Evolutionary conservation across 1,140 invertebrate species (phyloP), one percentile per base, ranked within the genome.

Genomic region (Philotrypesis tridentata): DNA sequence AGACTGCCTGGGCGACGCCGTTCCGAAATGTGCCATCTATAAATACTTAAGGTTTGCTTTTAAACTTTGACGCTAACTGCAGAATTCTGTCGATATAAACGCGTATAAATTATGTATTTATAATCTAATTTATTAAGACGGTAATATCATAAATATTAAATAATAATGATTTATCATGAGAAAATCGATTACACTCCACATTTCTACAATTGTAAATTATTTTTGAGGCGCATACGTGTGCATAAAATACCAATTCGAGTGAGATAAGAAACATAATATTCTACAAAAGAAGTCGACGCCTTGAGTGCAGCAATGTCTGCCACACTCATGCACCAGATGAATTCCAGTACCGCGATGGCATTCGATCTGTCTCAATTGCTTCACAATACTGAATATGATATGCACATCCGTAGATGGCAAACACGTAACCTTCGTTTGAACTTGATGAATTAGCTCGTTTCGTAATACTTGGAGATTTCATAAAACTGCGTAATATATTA

Each of bases 1-100:
- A 90, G 86, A 88, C 81, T 87, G 85, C 86, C 86, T 83, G 82
- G 87, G 84, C 87, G 72, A 81, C 85, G 88, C 86, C 87, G 83
- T 87, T 86, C 86, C 86, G 89, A 91, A 90, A 91, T 91, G 89
- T 90, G 90, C 87, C 90, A 89, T 90, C 89, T 91, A 90, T 88
- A 90, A 91, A 91, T 91, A 91, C 86, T 72, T n/a, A 7, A 55
- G 17, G 40, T 43, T 4, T 43, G 12, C 40, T 14, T 43, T 43
- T 21, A n/a, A 21, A 55, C 48, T 55, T 12, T 21, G 4, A 55
- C 71, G 67, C 60, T n/a, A n/a, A 86, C 86, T 84, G 82, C 82
- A 80, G 79, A n/a, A n/a, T 43, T 31, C 43, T 65, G 61, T 5
- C 61, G 61, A 29, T 65, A 27, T 65, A 14, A 27, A 14, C 25